Conservation (phyloP, 2,888 invertebrate species). For the Stomorhina lunata region DNA sequence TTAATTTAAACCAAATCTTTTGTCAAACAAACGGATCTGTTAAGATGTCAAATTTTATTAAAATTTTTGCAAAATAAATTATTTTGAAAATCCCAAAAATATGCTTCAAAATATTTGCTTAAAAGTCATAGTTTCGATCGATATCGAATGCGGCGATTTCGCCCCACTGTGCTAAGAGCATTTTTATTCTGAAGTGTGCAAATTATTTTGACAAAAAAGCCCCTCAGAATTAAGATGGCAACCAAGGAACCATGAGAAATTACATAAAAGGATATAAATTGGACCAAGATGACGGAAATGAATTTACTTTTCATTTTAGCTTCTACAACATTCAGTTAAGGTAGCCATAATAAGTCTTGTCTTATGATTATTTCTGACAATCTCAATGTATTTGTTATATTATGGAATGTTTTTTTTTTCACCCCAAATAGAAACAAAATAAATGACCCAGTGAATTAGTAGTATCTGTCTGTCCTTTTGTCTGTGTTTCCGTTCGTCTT, state of each 20-base stretch:
- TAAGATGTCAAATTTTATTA: too few species aligned
- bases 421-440: not conserved
- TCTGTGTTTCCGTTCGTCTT: too few species aligned
- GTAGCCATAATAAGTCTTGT: not conserved
- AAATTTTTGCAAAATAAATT: too few species aligned
- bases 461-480: not conserved
- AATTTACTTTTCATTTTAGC: not conserved
- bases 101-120: too few species aligned
- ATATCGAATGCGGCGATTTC: too few species aligned
- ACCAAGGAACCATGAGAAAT: not conserved
- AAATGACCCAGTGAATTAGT: not conserved
- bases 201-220: constrained; percentile 32
- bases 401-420: not conserved
- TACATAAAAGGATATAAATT: not conserved
- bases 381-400: not conserved
- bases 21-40: too few species aligned
- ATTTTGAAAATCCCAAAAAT: too few species aligned
- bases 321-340: not conserved
- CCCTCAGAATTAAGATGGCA: too few species aligned
- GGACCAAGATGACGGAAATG: not conserved
- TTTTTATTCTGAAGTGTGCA: constrained; percentile 29
- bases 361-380: not conserved
- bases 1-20: too few species aligned
- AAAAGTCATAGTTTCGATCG: too few species aligned
- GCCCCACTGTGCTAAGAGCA: constrained; percentile 17